Evolutionary conservation across 2,113 vertebrate species (phyloP).

Genomic region (Poecile atricapillus): DNA sequence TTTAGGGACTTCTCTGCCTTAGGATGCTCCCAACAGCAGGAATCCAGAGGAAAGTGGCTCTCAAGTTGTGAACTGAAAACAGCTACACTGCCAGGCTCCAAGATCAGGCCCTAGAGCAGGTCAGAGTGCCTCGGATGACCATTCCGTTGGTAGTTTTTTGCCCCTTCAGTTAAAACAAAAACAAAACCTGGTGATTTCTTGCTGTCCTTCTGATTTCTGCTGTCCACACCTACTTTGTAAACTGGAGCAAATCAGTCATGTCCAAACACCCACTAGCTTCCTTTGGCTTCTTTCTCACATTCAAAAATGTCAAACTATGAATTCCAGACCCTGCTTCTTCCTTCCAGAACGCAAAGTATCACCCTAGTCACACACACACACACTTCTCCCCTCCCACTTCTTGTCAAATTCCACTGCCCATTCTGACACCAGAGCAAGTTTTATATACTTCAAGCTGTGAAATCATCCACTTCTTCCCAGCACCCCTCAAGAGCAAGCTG

Average conservation of each 20-base stretch:
- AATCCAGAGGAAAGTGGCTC: background rate
- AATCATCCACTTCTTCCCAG: background rate
- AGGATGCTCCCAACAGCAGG: background rate
- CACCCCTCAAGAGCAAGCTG: background rate
- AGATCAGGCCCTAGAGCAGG: background rate
- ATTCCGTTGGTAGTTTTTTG: background rate
- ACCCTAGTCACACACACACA: background rate
- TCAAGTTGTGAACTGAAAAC: background rate
- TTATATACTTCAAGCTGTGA: background rate
- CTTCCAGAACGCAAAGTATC: background rate
- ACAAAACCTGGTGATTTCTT: background rate
- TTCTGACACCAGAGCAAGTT: background rate
- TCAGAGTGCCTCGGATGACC: background rate
- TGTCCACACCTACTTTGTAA: background rate
- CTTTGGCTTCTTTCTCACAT: background rate
- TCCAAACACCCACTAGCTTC: constrained; percentile 18
- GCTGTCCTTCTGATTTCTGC: background rate
- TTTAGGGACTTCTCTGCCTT: background rate
- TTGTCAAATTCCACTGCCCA: background rate
- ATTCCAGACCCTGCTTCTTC: constrained; percentile 11
- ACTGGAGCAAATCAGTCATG: background rate
- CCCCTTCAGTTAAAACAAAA: background rate
- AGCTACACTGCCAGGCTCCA: background rate
- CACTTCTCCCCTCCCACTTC: background rate
- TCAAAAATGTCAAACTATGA: background rate